Evolutionary conservation across 2,113 vertebrate genomes (phyloP), one percentile per base, ranked within the genome.

Genomic region (Sceloporus undulatus): DNA sequence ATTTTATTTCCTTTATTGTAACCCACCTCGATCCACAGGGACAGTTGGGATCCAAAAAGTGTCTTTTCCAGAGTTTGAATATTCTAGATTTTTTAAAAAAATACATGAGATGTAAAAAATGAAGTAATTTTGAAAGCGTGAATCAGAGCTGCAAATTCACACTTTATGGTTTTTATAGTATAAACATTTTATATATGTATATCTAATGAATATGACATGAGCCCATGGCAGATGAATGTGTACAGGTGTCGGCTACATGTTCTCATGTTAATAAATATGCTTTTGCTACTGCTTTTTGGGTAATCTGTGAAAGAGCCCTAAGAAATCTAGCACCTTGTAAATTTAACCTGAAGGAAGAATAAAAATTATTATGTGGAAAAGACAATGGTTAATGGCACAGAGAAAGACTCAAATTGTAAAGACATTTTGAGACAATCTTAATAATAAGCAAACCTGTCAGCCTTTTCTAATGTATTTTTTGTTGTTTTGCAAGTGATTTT

Each of bases 371-470:
- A 0, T 68, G 21, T 85, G 65, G 84, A 77, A 88, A 89, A 19
- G 56, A 62, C 59, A 81, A 59, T 6, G 5, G 10, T 85, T 88
- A 88, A 38, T 68, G 38, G 6, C 2, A 0, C 52, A 82, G 68
- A 11, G 85, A 85, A 91, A 87, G 18, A 2, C 62, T 62, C 68
- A 86, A 13, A 71, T 85, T 65, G 62, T 66, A 84, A 48, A 90
- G 68, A 79, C n/a, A 42, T 21, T 80, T 84, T 76, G n/a, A 88
- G 29, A 9, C 84, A 84, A 78, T 2, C 48, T 92, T 90, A 85
- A 85, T 89, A 81, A 85, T 85, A 89, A 89, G n/a, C 66, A 78
- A 52, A 70, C 0, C 79, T 84, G 8, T 23, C 81, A 65, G 10
- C 23, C 70, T 65, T 62, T 77, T 48, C 68, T 75, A 56, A 73